phyloP scores from a whole-genome alignment of 2,888 invertebrate species.

The Tetragnatha montana region DNA sequence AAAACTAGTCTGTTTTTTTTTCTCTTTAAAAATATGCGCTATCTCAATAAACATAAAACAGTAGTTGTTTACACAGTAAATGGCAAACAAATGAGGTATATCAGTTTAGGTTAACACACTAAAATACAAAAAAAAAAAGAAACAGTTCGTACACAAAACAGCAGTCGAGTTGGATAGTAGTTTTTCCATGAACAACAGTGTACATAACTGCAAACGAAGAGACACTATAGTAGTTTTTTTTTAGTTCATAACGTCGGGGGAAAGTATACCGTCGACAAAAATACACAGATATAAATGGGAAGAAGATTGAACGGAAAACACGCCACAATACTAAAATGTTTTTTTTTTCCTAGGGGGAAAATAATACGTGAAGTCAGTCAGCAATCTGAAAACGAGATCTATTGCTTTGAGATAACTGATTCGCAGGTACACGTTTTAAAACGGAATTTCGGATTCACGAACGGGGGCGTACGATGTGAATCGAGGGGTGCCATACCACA shows the following conservation, averaged over 20 bases:
- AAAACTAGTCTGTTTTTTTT: slow-evolving; percentile 62
- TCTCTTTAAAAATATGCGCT: slow-evolving; percentile 60
- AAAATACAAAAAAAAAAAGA: slow-evolving; percentile 62
- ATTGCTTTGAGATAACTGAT: slow-evolving; percentile 65
- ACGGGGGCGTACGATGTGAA: slow-evolving; percentile 39
- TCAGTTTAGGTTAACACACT: slow-evolving; percentile 65
- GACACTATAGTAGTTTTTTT: slow-evolving; percentile 47
- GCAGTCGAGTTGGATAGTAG: slow-evolving; percentile 36
- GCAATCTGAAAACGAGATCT: slow-evolving; percentile 67
- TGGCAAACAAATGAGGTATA: slow-evolving; percentile 70
- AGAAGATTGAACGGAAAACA: slow-evolving; percentile 39
- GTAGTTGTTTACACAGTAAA: slow-evolving; percentile 55
- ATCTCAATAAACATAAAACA: slow-evolving; percentile 63
- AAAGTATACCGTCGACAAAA: slow-evolving; percentile 46
- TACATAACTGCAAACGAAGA: slow-evolving; percentile 62
- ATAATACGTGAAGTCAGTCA: slow-evolving; percentile 54
- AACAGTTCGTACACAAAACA: slow-evolving; percentile 55
- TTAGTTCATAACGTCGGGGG: slow-evolving; percentile 32
- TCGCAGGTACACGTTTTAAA: slow-evolving; percentile 48
- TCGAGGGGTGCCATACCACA: slow-evolving; percentile 35
- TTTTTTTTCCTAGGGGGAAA: slow-evolving; percentile 28
- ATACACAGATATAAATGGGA: slow-evolving; percentile 50
- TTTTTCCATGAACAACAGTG: slow-evolving; percentile 57
- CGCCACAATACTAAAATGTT: slow-evolving; percentile 34
- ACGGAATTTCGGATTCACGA: slow-evolving; percentile 5